A percentile compares a stretch with the other conserved stretches of the same genome.
phyloP scores from a whole-genome alignment of 2,888 invertebrate species.

The Acanthococcus lagerstroemiae region DNA sequence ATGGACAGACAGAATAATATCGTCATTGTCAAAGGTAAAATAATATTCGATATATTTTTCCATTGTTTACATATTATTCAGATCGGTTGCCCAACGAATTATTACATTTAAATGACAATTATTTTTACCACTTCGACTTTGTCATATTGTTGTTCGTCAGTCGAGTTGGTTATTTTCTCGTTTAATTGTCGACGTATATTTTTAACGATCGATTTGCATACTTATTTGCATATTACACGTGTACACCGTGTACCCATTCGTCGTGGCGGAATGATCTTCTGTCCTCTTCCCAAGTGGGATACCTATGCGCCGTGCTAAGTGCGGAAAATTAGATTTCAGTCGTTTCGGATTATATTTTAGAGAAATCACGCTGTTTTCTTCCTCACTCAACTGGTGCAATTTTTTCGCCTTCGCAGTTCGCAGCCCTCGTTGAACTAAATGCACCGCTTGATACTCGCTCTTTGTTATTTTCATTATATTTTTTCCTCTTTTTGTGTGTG shows the following conservation, averaged over 20 bases:
- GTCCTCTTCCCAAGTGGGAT: too few species aligned
- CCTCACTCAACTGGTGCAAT: neutral
- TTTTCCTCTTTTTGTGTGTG: neutral
- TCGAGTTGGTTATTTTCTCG: neutral
- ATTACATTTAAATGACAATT: neutral
- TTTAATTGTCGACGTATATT: neutral
- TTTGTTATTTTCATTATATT: neutral
- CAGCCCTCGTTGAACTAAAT: neutral
- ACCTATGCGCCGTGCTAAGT: neutral
- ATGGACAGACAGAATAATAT: neutral
- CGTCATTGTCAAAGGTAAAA: neutral
- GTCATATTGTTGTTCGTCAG: neutral
- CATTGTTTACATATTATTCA: neutral
- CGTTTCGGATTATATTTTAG: neutral
- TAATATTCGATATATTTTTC: neutral
- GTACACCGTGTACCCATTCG: neutral
- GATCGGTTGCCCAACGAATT: neutral
- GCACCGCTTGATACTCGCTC: too few species aligned
- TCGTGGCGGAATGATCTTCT: neutral
- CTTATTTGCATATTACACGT: conserved; percentile 22
- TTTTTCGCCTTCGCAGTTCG: neutral
- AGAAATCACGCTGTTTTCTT: neutral
- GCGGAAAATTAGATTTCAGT: neutral
- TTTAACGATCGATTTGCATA: conserved; percentile 3
- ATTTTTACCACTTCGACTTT: neutral